Base-by-base conservation (phyloP, 2,797 vertebrate species). In the Spheniscus humboldti region DNA sequence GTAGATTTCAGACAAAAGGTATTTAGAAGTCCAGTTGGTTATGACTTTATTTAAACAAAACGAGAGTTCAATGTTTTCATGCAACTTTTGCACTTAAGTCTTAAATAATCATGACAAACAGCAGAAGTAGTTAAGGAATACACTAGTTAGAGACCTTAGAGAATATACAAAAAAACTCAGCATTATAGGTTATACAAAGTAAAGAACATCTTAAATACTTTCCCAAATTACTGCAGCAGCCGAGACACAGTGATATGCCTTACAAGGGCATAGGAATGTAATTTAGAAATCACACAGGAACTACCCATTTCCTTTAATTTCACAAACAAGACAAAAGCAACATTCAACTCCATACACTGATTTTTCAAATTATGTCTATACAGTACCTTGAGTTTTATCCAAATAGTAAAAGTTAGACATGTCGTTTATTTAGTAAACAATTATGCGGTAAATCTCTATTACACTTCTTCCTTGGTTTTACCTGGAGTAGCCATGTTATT, bases 371-470 rank as follows among this genome's bases (percentile, higher is more conserved):
- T 97, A 88, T 88, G 63, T 96, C 95, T 98, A 98, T 97, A 98
- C 98, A 98, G 98, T 99, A 99, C 98, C 98, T 99, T 98, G 98
- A 98, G 97, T 98, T 97, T 97, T 98, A 98, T 97, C 97, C 97
- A 98, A 96, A 98, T 97, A 98, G 97, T 90, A 96, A 92, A 98
- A 97, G 93, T 96, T 88, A 97, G 67, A 97, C 94, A 88, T 94
- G 87, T 96, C 31, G 13, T 98, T 98, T 98, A 98, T 99, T 98
- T 98, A 98, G 99, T 99, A 99, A 99, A 99, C 98, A 98, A 98
- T 97, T 98, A 97, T 94, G 98, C 97, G 60, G 98, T 99, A 98
- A 99, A 98, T 98, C 97, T 97, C 97, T 98, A 97, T 98, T 95
- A 98, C 90, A 94, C 60, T 92, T 96, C 75, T 93, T 89, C 78